A percentile compares a stretch with the other conserved stretches of the same genome.
phyloP scores from a whole-genome alignment of 1,140 invertebrate genomes.

The Lethocerus indicus region DNA sequence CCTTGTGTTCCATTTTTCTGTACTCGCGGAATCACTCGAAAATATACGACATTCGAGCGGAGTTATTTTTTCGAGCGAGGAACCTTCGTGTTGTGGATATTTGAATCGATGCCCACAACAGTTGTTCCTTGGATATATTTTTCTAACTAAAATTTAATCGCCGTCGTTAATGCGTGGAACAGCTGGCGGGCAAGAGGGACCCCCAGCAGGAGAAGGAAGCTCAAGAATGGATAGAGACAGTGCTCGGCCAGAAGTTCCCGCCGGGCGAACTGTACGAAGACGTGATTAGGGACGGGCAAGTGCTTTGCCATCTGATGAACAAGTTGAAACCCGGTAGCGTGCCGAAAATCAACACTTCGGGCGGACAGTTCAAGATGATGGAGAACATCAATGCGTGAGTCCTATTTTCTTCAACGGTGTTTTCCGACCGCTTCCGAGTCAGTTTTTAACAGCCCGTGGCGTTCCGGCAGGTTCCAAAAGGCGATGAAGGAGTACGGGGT shows the following conservation, averaged over 20 bases:
- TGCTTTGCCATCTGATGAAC: slow-evolving; percentile 84
- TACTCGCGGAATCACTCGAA: no score
- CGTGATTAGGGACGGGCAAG: slow-evolving; percentile 66
- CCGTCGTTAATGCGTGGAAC: no score
- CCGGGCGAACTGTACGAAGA: slow-evolving; percentile 44
- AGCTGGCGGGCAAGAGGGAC: slow-evolving; percentile 71
- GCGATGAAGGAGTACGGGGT: slow-evolving; percentile 76
- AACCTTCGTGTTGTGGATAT: no score
- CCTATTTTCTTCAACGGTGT: not conserved
- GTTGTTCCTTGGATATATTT: no score
- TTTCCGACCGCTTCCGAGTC: not conserved
- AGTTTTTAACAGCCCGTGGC: not conserved
- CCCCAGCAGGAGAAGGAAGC: slow-evolving; percentile 66
- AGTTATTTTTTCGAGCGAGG: no score
- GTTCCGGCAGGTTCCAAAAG: slow-evolving; percentile 57
- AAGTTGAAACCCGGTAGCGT: slow-evolving; percentile 65
- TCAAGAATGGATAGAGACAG: slow-evolving; percentile 72
- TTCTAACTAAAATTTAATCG: no score
- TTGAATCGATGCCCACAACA: no score
- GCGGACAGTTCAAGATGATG: slow-evolving; percentile 89
- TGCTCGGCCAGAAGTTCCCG: slow-evolving; percentile 66
- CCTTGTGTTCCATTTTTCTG: no score
- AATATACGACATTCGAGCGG: no score
- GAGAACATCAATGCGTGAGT: slow-evolving; percentile 80
- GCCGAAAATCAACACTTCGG: slow-evolving; percentile 71